Percentiles rank a stretch among this genome's conserved stretches.
Evolutionary conservation across 2,888 invertebrate species (phyloP).

Genomic region (Ophioninae sp.): DNA sequence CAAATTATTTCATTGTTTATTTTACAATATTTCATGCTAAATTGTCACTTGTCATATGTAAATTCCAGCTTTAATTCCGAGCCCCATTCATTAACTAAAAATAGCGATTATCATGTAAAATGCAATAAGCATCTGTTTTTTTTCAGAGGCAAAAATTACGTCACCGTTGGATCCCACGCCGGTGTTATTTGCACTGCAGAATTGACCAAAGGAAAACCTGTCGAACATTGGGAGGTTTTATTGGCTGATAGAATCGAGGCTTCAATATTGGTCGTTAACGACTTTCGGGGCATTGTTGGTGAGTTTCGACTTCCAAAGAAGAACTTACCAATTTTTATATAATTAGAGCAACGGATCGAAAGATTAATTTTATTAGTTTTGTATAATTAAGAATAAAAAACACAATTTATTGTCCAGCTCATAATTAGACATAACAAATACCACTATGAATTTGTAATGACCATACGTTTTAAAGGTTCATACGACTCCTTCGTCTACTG

Average conservation of each 20-base stretch:
- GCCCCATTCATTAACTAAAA: background rate
- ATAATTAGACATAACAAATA: too few species aligned
- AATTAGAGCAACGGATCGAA: background rate
- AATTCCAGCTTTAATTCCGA: background rate
- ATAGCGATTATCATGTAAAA: background rate
- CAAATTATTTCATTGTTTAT: background rate
- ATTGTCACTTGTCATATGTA: background rate
- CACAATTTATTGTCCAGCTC: too few species aligned
- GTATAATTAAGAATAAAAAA: too few species aligned
- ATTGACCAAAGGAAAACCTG: slow-evolving; percentile 84
- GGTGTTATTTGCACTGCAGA: slow-evolving; percentile 85
- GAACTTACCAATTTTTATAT: background rate
- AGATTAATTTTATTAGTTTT: too few species aligned
- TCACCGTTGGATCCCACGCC: slow-evolving; percentile 89
- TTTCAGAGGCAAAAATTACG: slow-evolving; percentile 74
- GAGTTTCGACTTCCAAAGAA: slow-evolving; percentile 59
- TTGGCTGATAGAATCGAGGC: slow-evolving; percentile 90
- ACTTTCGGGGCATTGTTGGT: slow-evolving; percentile 86
- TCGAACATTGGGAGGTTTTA: slow-evolving; percentile 81
- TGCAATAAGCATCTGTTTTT: background rate
- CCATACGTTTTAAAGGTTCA: slow-evolving; percentile 81
- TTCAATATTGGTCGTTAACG: slow-evolving; percentile 81
- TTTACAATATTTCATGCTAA: background rate
- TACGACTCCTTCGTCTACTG: slow-evolving; percentile 89
- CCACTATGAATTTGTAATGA: too few species aligned